Evolutionary conservation across 2,113 vertebrate genomes (phyloP), one percentile per base, ranked within the genome.

Genomic region (Caranx ignobilis): DNA sequence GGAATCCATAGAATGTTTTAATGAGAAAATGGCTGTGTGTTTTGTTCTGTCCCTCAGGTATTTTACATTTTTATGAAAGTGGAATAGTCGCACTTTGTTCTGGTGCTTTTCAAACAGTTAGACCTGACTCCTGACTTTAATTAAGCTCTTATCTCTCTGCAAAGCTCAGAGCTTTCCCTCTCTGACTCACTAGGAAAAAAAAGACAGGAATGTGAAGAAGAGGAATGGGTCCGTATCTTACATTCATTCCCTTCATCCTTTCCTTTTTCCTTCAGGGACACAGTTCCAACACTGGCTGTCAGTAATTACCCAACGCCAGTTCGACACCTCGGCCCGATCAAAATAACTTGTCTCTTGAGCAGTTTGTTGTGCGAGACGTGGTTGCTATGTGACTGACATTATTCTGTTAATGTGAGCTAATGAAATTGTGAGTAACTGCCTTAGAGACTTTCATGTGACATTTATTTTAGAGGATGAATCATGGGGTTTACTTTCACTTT

Each of bases 1-100:
- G 62, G 74, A 75, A 79, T 82, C 74, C 60, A 59, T 62, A 21
- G 56, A 85, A 79, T 71, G 79, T 81, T 87, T 91, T 89, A 85
- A 89, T 89, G 85, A 75, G 82, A 91, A 87, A 71, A 18, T 10
- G 18, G 71, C 77, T 63, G 60, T 79, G 71, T 76, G 64, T 83
- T 91, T 82, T 55, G 76, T 87, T 82, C 67, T 41, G 69, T 84
- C 76, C 78, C 75, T 80, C 56, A 75, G 84, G 86, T 88, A 64
- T 87, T 91, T 91, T 75, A 78, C 86, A 89, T 91, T 90, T 92
- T 91, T 67, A 87, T 92, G 82, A 88, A 86, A 82, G 79, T 4
- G 37, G 77, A 74, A 64, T 54, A 73, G 83, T 64, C 64, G 43
- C 76, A 6, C 21, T 71, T 70, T 59, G 74, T 89, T 77, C 79